These are phyloP conservation scores for Entelurus aequoreus DNA, from an alignment of 2,113 vertebrate species.

Conservation along the genomic window DNA sequence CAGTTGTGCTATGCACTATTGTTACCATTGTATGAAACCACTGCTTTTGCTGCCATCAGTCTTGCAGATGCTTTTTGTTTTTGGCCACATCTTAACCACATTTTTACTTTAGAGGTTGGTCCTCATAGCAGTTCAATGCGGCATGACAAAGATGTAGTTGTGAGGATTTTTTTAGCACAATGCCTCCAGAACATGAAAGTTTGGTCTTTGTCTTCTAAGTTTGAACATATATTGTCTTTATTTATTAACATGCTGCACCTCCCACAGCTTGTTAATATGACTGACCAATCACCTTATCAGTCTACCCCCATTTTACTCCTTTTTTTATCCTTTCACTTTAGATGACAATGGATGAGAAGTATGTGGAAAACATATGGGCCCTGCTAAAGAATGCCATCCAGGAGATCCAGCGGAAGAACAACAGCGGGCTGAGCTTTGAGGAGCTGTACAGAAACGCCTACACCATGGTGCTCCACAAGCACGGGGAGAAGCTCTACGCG, in stretches of 20 bases:
- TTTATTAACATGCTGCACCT: not conserved
- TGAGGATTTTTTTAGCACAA: too few species aligned
- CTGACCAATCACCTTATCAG: not conserved
- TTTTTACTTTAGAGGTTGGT: too few species aligned
- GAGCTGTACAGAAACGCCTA: slow-evolving; percentile 95
- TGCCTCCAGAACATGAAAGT: too few species aligned
- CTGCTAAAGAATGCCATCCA: slow-evolving; percentile 97
- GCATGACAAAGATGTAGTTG: too few species aligned
- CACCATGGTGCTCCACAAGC: slow-evolving; percentile 95
- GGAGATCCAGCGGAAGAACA: slow-evolving; percentile 98
- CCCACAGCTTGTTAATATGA: not conserved
- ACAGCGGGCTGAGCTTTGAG: slow-evolving; percentile 91
- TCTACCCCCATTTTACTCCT: not conserved
- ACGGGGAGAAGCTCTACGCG: slow-evolving; percentile 92
- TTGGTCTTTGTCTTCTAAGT: too few species aligned
- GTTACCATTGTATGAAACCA: too few species aligned
- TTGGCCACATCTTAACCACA: too few species aligned
- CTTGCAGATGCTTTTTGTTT: too few species aligned
- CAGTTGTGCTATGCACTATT: too few species aligned
- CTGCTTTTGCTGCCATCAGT: too few species aligned
- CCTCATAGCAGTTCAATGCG: too few species aligned
- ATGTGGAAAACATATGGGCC: slow-evolving; percentile 98
- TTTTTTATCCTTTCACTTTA: slow-evolving; percentile 31
- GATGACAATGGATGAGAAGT: slow-evolving; percentile 99
- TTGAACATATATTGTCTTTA: too few species aligned